Percentiles rank a stretch among this genome's conserved stretches.
These are phyloP conservation scores for Staurois parvus DNA, from an alignment of 2,797 vertebrate genomes.

Conservation along the genomic window DNA sequence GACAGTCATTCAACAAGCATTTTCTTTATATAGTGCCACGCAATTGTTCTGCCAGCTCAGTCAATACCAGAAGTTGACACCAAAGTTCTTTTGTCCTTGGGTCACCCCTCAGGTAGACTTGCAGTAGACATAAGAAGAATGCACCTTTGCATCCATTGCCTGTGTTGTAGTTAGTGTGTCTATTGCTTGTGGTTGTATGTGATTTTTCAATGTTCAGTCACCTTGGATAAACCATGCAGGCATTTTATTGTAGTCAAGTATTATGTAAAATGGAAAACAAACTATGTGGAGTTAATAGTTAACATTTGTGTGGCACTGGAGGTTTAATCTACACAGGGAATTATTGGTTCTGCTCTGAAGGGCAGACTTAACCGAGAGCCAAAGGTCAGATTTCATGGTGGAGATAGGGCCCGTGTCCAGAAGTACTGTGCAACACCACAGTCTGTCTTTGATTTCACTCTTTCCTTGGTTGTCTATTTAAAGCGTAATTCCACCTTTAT, in stretches of 20 bases:
- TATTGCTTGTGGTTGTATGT: not conserved
- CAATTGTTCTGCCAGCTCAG: too few relatives aligned
- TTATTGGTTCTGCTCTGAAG: slow-evolving; percentile 67
- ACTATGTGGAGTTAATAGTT: slow-evolving; percentile 28
- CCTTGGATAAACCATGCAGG: not conserved
- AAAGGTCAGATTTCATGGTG: slow-evolving; percentile 28
- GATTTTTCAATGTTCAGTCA: not conserved
- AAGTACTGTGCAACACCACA: not conserved
- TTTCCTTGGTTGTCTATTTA: not conserved
- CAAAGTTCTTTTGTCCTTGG: too few relatives aligned
- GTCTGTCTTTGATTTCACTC: not conserved
- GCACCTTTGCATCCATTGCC: not conserved
- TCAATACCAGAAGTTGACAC: too few relatives aligned
- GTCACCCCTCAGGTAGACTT: too few relatives aligned
- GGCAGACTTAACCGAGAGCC: slow-evolving; percentile 67
- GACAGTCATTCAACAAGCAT: too few relatives aligned
- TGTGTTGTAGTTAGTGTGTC: not conserved
- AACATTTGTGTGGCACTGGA: slow-evolving; percentile 38
- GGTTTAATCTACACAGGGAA: slow-evolving; percentile 10
- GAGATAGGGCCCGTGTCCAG: not conserved
- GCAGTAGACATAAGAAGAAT: not conserved
- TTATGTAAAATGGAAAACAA: slow-evolving; percentile 16
- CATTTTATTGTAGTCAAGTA: not conserved
- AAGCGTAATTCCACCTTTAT: too few relatives aligned
- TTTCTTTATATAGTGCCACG: too few relatives aligned